Base-by-base conservation (phyloP, 2,888 invertebrate species). In the Harpalus rufipes region DNA sequence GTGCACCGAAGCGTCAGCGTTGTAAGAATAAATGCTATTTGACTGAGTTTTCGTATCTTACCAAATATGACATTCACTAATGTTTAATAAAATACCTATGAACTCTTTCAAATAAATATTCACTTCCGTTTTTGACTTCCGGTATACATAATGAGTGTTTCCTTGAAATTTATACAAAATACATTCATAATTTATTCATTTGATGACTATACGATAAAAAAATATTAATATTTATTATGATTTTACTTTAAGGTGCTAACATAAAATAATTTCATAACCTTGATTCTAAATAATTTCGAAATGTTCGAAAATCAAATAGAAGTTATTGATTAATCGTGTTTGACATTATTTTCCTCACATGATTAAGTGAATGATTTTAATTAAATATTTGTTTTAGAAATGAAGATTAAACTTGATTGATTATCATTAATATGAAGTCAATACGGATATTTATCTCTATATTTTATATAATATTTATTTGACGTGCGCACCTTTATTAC, bases 401-500 rank as follows among this genome's bases (percentile, higher is more conserved):
- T 44, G 18, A 44, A 16, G 14, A 74, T 44, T 63, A 63, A 63
- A 63, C 7, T 10, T 44, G 14, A 72, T 44, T 44, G 41, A 44
- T 41, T 72, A 16, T 41, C 14, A 14, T 16, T 32, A 32, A 32
- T 32, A 32, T 74, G 41, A 74, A 74, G 18, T 74, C 72, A 74
- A 74, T 74, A 74, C 41, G 72, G 72, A 74, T 74, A 74, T 44
- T 44, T 74, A 74, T 44, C 72, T 41, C 44, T 44, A 74, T 74
- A 74, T 74, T 74, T 74, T 74, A 74, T 74, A 74, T 74, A 74
- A 44, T 41, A 32, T 74, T 74, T 74, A 74, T 74, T 74, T 74
- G 16, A 16, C 10, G 16, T 12, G 41, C 18, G 44, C 72, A 74
- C 72, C 72, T 74, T 74, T 74, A 74, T 74, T 74, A 74, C 72